phyloP scores from a whole-genome alignment of 2,888 invertebrate genomes.

The Drosophila melanosoma region DNA sequence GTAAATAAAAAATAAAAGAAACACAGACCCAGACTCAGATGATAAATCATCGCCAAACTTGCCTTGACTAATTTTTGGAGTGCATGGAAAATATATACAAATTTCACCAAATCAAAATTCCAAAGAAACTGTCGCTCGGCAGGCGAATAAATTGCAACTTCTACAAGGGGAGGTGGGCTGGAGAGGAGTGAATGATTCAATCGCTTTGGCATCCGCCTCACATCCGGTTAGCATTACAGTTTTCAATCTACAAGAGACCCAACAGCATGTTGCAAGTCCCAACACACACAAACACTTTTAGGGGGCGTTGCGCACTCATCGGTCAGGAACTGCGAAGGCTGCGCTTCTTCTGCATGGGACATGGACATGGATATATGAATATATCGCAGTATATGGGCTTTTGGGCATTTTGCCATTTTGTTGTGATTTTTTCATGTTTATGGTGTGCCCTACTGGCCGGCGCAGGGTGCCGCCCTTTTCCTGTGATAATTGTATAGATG shows the following conservation, averaged over 20 bases:
- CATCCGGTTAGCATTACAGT: slow-evolving; percentile 80
- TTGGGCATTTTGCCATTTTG: not conserved
- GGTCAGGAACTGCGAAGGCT: slow-evolving; percentile 65
- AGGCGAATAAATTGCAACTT: slow-evolving; percentile 56
- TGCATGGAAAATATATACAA: slow-evolving; percentile 43
- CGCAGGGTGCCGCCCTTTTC: slow-evolving; percentile 60
- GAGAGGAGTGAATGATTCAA: slow-evolving; percentile 72
- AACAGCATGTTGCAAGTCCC: slow-evolving; percentile 20
- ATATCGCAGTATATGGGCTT: not conserved
- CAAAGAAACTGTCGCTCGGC: slow-evolving; percentile 61
- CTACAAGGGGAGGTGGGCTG: slow-evolving; percentile 2
- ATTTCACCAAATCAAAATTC: slow-evolving; percentile 66
- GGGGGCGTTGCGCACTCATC: slow-evolving; percentile 74
- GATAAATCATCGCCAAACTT: slow-evolving; percentile 60
- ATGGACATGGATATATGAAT: slow-evolving; percentile 13
- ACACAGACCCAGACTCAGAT: slow-evolving; percentile 33
- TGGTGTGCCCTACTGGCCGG: slow-evolving; percentile 31
- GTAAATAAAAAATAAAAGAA: slow-evolving; percentile 36
- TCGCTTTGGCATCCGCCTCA: slow-evolving; percentile 82
- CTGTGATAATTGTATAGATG: slow-evolving; percentile 66
- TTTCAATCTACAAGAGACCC: slow-evolving; percentile 13
- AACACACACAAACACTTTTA: slow-evolving; percentile 38
- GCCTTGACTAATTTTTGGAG: slow-evolving; percentile 72
- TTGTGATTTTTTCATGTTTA: not conserved
- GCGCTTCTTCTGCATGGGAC: slow-evolving; percentile 49